phyloP scores from a whole-genome alignment of 2,888 invertebrate genomes.

The Danaus chrysippus region DNA sequence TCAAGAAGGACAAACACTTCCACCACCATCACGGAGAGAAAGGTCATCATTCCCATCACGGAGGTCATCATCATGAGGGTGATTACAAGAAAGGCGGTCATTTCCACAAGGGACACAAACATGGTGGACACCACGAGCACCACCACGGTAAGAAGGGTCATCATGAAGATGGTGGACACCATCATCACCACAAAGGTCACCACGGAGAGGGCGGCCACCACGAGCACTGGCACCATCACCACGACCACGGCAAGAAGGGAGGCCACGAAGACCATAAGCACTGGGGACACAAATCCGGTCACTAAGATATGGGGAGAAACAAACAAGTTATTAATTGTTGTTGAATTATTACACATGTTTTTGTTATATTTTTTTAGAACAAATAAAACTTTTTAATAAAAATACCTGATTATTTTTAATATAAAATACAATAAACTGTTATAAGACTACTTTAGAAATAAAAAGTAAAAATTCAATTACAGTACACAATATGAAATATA shows the following conservation, averaged over 20 bases:
- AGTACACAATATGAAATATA: not conserved
- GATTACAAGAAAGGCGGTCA: constrained; percentile 89
- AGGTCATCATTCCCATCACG: constrained; percentile 87
- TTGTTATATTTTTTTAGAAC: constrained; percentile 51
- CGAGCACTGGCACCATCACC: constrained; percentile 85
- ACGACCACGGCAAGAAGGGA: constrained; percentile 87
- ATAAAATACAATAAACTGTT: not conserved
- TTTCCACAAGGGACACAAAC: constrained; percentile 88
- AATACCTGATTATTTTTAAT: not conserved
- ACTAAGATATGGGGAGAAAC: constrained; percentile 46
- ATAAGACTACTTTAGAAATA: not conserved
- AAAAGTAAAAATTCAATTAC: not conserved
- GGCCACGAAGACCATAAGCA: constrained; percentile 88
- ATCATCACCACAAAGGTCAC: constrained; percentile 88
- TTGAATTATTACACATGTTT: constrained; percentile 48
- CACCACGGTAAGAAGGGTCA: constrained; percentile 88
- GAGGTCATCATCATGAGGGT: constrained; percentile 86
- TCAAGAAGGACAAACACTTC: constrained; percentile 91
- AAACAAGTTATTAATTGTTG: constrained; percentile 54
- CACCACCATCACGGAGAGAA: constrained; percentile 89
- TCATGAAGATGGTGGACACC: constrained; percentile 86
- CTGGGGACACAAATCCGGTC: constrained; percentile 83
- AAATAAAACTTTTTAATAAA: constrained; percentile 23
- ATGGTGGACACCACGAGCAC: constrained; percentile 86
- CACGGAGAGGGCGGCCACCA: constrained; percentile 87